phyloP scores from a whole-genome alignment of 2,888 invertebrate species.

The Drosophila tripunctata region DNA sequence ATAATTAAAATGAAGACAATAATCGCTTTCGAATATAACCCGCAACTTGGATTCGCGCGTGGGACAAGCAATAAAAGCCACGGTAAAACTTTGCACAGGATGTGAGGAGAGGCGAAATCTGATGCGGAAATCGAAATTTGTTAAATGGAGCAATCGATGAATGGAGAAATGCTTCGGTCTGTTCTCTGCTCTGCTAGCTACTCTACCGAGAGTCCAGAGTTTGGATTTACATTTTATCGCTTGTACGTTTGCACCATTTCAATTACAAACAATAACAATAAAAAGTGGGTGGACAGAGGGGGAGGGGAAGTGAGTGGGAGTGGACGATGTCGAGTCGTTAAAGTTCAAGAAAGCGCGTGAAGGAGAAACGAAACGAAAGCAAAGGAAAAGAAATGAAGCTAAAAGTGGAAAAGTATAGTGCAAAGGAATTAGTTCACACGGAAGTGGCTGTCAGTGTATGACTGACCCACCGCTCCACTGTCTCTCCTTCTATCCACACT shows the following conservation, averaged over 20 bases:
- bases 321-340: constrained; percentile 41
- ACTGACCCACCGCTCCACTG: neutral
- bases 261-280: constrained; percentile 81
- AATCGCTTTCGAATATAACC: constrained; percentile 39
- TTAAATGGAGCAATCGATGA: constrained; percentile 81
- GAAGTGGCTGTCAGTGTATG: constrained; percentile 59
- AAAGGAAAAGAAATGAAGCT: constrained; percentile 7
- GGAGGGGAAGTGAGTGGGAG: neutral
- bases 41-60: constrained; percentile 36
- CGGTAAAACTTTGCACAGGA: constrained; percentile 60
- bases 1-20: constrained; percentile 66
- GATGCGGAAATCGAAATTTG: constrained; percentile 81
- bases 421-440: constrained; percentile 78
- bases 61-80: constrained; percentile 62
- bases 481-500: neutral
- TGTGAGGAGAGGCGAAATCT: constrained; percentile 58
- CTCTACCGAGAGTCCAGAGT: constrained; percentile 38
- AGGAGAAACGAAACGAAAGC: constrained; percentile 20
- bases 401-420: constrained; percentile 46
- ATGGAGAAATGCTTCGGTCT: constrained; percentile 30
- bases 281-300: constrained; percentile 42
- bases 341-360: constrained; percentile 62
- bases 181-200: neutral
- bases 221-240: constrained; percentile 79
- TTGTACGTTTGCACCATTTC: constrained; percentile 81